Percentiles rank a stretch among this genome's conserved stretches.
Evolutionary conservation across 30 jellyfish, hydroid and myxozoan species (phyloP).

Genomic region (Phacellophora camtschatica): DNA sequence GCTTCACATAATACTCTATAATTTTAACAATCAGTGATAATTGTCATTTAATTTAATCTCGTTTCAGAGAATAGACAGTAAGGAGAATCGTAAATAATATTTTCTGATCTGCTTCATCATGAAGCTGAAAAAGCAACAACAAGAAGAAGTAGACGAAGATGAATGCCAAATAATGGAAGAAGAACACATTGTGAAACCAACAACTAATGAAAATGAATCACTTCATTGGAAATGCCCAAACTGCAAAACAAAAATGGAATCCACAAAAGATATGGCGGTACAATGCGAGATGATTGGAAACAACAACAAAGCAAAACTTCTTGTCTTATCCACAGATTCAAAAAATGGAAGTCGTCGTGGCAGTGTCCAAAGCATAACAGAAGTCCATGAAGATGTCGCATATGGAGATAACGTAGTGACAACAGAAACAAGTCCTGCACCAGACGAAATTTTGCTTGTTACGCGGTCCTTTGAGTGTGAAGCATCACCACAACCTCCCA

Average conservation of each 20-base stretch:
- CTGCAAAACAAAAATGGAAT: constrained; percentile 35
- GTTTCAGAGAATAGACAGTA: too few species aligned
- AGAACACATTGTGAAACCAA: not conserved
- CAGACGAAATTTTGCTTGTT: constrained; percentile 46
- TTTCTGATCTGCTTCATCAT: not conserved
- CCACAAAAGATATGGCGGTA: constrained; percentile 41
- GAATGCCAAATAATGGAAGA: too few species aligned
- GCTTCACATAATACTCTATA: too few species aligned
- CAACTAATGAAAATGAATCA: not conserved
- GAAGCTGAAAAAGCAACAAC: not conserved
- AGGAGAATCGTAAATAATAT: too few species aligned
- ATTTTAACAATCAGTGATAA: too few species aligned
- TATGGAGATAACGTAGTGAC: constrained; percentile 19
- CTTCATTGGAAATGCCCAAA: constrained; percentile 46
- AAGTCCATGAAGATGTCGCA: constrained; percentile 56
- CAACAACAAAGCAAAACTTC: not conserved
- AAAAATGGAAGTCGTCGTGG: constrained; percentile 40
- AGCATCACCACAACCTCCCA: constrained; percentile 32
- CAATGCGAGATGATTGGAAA: constrained; percentile 47
- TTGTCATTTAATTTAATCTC: too few species aligned
- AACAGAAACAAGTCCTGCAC: not conserved
- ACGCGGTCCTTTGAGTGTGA: constrained; percentile 60
- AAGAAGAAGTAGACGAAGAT: not conserved
- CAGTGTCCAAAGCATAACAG: constrained; percentile 55
- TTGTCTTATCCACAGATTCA: not conserved